phyloP scores from a whole-genome alignment of 2,888 invertebrate genomes.

The Dione vanillae region DNA sequence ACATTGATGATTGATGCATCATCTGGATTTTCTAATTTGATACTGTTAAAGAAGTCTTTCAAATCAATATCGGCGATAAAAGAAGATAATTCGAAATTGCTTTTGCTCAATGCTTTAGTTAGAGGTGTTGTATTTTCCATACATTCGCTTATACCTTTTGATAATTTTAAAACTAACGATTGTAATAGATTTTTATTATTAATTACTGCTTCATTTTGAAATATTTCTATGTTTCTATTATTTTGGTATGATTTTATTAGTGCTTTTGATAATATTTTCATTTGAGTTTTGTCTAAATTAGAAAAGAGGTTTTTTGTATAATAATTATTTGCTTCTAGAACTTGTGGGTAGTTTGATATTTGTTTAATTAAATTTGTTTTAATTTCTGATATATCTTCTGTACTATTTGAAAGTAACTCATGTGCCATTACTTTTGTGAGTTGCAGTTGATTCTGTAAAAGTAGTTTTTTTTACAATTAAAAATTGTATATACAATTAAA shows the following conservation, averaged over 20 bases:
- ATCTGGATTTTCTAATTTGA: conserved; percentile 50
- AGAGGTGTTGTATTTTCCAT: conserved; percentile 65
- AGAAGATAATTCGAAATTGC: conserved; percentile 60
- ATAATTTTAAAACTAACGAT: conserved; percentile 63
- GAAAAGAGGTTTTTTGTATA: conserved; percentile 61
- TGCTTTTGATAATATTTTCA: conserved; percentile 63
- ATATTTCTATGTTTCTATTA: conserved; percentile 53
- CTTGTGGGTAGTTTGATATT: conserved; percentile 53
- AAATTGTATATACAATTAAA: background rate
- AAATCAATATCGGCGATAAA: conserved; percentile 61
- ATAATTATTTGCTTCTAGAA: conserved; percentile 56
- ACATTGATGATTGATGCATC: conserved; percentile 60
- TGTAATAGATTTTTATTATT: conserved; percentile 65
- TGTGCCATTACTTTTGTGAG: conserved; percentile 65
- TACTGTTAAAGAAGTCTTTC: conserved; percentile 57
- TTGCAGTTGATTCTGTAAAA: conserved; percentile 69
- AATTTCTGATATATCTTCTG: conserved; percentile 51
- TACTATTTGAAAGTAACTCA: conserved; percentile 54
- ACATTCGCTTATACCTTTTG: conserved; percentile 62
- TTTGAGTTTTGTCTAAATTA: conserved; percentile 63
- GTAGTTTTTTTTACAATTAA: background rate
- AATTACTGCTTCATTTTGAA: conserved; percentile 57
- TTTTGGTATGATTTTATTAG: conserved; percentile 60
- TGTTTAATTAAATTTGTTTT: conserved; percentile 68
- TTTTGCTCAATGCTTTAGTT: conserved; percentile 62